Conservation (phyloP, 2,888 invertebrate species). For the Pollenia amentaria region DNA sequence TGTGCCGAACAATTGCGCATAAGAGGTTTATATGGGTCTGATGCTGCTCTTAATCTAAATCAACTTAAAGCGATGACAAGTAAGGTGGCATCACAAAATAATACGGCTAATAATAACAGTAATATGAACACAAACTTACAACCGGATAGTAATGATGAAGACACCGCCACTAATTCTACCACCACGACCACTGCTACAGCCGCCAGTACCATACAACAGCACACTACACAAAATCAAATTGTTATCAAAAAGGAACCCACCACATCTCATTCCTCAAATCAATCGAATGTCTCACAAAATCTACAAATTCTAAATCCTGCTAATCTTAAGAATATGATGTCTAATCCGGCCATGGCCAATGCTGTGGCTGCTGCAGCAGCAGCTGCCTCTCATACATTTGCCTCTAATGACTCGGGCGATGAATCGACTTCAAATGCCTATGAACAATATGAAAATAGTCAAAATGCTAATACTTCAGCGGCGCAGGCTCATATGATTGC, state of each 20-base stretch:
- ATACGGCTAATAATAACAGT: constrained; percentile 47
- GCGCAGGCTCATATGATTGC: constrained; percentile 61
- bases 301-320: constrained; percentile 61
- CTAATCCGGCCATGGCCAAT: constrained; percentile 39
- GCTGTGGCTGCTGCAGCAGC: constrained; percentile 51
- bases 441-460: constrained; percentile 79
- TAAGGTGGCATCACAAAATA: constrained; percentile 67
- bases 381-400: constrained; percentile 75
- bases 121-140: constrained; percentile 50
- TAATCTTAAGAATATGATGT: constrained; percentile 67
- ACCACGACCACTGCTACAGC: constrained; percentile 78
- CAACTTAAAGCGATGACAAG: constrained; percentile 80
- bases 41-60: constrained; percentile 83
- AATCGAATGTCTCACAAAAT: constrained; percentile 68
- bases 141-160: constrained; percentile 79
- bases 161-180: constrained; percentile 79
- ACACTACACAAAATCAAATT: constrained; percentile 63
- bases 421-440: constrained; percentile 81
- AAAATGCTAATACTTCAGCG: constrained; percentile 73
- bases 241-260: constrained; percentile 71
- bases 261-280: constrained; percentile 60
- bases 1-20: constrained; percentile 94
- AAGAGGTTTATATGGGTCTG: constrained; percentile 87
- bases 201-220: constrained; percentile 67
- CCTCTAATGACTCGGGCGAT: constrained; percentile 81